Evolutionary conservation across 1,140 invertebrate genomes (phyloP), one percentile per base, ranked within the genome.

Genomic region (Drosophila tropicalis): DNA sequence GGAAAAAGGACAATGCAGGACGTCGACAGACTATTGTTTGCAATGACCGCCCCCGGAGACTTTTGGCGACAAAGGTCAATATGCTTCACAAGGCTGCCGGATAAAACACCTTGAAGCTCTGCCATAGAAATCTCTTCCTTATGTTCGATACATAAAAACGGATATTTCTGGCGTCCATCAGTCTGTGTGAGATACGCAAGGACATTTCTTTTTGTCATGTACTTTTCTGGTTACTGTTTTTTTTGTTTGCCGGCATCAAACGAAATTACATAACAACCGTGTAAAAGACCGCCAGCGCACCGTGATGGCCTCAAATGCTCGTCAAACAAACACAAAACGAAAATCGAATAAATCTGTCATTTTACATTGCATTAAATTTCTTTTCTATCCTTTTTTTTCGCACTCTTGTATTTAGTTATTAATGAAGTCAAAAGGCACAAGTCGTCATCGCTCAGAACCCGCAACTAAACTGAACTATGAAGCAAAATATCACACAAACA

Each of bases 21-120:
- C 29, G 29, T 29, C 6, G 13, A 15, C 25, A 15, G 29, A 12
- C n/a, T 5, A 34, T 32, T 58, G 56, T 58, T 32, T 58, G 56
- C 56, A 36, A 71, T 55, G 40, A 55, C 44, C 19, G 60, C 70
- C 17, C 44, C 63, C 36, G 12, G 34, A 22, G 19, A 12, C 32
- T 54, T 36, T 17, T 1, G 70, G 66, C 56, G 36, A 29, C 78
- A 64, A 86, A 86, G 82, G 82, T 85, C 82, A 81, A 78, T 66
- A 44, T 55, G 74, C 68, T 47, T 54, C n/a, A 29, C 55, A 66
- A 51, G 61, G 41, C 51, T 65, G 72, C 76, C 61, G n/a, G 58
- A 54, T 70, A 19, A 25, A 65, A 39, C 54, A 40, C 19, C 40
- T 60, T 56, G 55, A 56, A 65, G 72, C 61, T 41, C 70, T 72